A percentile compares a stretch with the other conserved stretches of the same genome.
These are phyloP conservation scores for Arbacia lixula DNA, from an alignment of 53 echinoderm and acorn worm species.

Conservation along the genomic window DNA sequence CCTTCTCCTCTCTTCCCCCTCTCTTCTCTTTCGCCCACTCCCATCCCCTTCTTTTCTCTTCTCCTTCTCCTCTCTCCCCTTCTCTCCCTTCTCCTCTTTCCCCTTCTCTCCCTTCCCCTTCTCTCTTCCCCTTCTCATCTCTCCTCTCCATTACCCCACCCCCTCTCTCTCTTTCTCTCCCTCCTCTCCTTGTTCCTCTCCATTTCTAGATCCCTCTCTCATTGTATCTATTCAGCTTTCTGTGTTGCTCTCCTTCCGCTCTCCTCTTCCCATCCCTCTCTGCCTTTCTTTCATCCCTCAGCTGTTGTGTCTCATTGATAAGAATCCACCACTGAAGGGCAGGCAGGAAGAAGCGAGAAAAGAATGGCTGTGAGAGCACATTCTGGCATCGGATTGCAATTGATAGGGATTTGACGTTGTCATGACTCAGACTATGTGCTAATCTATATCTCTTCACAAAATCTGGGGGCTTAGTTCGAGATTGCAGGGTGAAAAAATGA, in stretches of 20 bases:
- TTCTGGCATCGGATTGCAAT: constrained; percentile 38
- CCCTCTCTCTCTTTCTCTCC: too few species aligned
- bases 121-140: background rate
- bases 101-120: background rate
- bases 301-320: constrained; percentile 13
- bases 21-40: background rate
- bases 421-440: too few species aligned
- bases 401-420: constrained; percentile 53
- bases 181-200: too few species aligned
- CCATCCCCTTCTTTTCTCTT: background rate
- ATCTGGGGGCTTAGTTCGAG: too few species aligned
- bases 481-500: too few species aligned
- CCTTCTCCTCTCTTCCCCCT: too few species aligned
- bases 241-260: background rate
- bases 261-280: background rate
- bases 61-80: too few species aligned
- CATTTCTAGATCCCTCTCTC: too few species aligned
- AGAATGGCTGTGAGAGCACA: constrained; percentile 28
- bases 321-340: constrained; percentile 26
- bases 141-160: background rate
- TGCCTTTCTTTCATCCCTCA: background rate
- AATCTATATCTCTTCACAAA: too few species aligned
- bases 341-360: background rate
- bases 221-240: too few species aligned
- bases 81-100: too few species aligned